Percentiles rank a stretch among this genome's conserved stretches.
phyloP scores from a whole-genome alignment of 2,797 vertebrate genomes.

The Tympanoctomys barrerae region DNA sequence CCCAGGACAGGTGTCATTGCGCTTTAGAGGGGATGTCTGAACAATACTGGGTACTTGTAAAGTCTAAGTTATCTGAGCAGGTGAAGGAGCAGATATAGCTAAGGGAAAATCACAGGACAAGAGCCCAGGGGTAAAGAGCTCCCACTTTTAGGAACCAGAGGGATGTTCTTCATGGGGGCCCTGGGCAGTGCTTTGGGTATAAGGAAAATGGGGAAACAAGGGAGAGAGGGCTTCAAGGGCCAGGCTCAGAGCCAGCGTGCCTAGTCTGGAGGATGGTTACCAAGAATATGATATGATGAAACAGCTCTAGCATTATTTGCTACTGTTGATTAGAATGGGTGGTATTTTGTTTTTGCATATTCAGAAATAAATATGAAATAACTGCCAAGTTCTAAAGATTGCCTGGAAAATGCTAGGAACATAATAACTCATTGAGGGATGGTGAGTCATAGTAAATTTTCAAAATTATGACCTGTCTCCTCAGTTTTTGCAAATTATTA shows the following conservation, averaged over 20 bases:
- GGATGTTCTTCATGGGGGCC: accelerated
- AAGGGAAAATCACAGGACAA: accelerated
- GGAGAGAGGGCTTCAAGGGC: neutral
- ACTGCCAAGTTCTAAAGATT: slow-evolving; percentile 13
- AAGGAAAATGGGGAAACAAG: accelerated
- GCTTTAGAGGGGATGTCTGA: neutral
- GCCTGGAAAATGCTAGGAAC: neutral
- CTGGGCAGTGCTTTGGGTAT: accelerated
- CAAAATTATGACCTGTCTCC: neutral
- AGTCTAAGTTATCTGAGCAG: neutral
- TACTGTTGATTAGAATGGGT: neutral
- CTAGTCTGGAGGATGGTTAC: neutral
- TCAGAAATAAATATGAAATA: slow-evolving; percentile 48
- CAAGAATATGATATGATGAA: neutral
- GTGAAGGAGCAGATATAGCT: neutral
- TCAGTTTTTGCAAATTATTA: neutral
- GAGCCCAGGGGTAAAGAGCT: neutral
- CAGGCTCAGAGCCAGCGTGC: neutral
- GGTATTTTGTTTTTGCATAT: neutral
- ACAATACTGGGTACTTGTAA: accelerated
- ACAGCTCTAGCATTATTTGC: neutral
- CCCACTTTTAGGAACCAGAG: accelerated
- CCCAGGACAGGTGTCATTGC: neutral
- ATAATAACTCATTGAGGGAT: neutral
- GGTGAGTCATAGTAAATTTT: neutral